Percentiles rank a stretch among this genome's conserved stretches.
These are phyloP conservation scores for Papilio polyxenes DNA, from an alignment of 1,140 invertebrate genomes.

Conservation along the genomic window DNA sequence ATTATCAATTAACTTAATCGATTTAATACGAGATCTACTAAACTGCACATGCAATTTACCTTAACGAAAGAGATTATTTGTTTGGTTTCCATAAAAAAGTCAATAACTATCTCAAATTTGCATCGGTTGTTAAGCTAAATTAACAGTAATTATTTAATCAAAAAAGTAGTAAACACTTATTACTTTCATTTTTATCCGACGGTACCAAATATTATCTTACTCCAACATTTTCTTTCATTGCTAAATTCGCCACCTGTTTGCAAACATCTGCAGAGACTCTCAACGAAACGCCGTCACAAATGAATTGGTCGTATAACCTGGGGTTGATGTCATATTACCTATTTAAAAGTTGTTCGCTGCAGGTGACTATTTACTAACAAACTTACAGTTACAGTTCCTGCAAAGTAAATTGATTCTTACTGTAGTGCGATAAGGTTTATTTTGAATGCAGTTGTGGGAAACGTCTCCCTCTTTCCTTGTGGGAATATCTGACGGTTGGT, in stretches of 20 bases:
- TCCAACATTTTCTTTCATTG: neutral
- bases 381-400: constrained; percentile 36
- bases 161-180: neutral
- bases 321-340: constrained; percentile 46
- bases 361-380: constrained; percentile 62
- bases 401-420: constrained; percentile 48
- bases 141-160: neutral
- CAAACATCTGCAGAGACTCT: constrained; percentile 31
- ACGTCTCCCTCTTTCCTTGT: constrained; percentile 52
- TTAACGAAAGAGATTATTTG: too few species aligned
- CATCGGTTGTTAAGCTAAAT: neutral
- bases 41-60: too few species aligned
- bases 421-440: constrained; percentile 47
- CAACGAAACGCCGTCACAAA: constrained; percentile 34
- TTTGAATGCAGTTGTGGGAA: constrained; percentile 43
- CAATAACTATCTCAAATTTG: too few species aligned
- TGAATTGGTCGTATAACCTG: constrained; percentile 50
- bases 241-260: constrained; percentile 44
- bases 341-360: constrained; percentile 68
- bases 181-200: neutral
- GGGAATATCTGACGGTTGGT: constrained; percentile 76
- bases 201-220: neutral
- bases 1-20: neutral
- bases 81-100: too few species aligned
- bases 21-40: neutral